Conservation (phyloP, 37 sponge, comb jelly and placozoan species). For the Haliclona indistincta region DNA sequence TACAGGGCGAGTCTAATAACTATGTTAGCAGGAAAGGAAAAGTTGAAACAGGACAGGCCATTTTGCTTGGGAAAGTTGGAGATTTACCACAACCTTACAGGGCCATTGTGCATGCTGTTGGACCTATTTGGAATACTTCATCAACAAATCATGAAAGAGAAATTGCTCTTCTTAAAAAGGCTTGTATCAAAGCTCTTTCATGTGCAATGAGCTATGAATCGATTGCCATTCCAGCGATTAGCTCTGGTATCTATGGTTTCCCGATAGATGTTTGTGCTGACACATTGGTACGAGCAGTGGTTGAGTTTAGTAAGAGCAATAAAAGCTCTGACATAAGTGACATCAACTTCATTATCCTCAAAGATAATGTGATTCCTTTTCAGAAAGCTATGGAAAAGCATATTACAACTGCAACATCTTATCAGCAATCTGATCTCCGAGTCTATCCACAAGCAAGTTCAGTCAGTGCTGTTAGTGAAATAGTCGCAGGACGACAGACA, state of each 20-base stretch:
- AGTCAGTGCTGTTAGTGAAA: too few species aligned
- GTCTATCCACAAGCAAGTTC: too few species aligned
- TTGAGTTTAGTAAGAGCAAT: conserved; percentile 17
- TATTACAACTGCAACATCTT: too few species aligned
- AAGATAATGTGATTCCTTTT: conserved; percentile 11
- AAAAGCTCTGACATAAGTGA: conserved; percentile 1
- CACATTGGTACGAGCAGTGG: conserved; percentile 21
- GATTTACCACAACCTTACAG: conserved; percentile 42
- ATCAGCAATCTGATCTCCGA: too few species aligned
- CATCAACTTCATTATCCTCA: conserved; percentile 34
- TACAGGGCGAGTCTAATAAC: conserved; percentile 42
- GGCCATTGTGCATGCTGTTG: conserved; percentile 67
- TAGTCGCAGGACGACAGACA: too few species aligned
- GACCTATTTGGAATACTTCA: conserved; percentile 50
- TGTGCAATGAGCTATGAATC: conserved; percentile 19
- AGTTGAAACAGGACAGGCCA: conserved; percentile 46
- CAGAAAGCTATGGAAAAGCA: conserved; percentile 5
- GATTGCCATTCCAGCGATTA: conserved; percentile 71
- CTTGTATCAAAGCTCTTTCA: conserved; percentile 13
- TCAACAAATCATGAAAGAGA: neutral
- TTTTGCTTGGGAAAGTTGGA: conserved; percentile 39
- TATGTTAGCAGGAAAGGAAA: conserved; percentile 21
- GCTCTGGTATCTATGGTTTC: conserved; percentile 65
- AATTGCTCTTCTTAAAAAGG: conserved; percentile 20
- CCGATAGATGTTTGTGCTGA: conserved; percentile 52